These are phyloP conservation scores for Hipposideros armiger DNA, from an alignment of 2,113 vertebrate genomes.

Conservation along the genomic window DNA sequence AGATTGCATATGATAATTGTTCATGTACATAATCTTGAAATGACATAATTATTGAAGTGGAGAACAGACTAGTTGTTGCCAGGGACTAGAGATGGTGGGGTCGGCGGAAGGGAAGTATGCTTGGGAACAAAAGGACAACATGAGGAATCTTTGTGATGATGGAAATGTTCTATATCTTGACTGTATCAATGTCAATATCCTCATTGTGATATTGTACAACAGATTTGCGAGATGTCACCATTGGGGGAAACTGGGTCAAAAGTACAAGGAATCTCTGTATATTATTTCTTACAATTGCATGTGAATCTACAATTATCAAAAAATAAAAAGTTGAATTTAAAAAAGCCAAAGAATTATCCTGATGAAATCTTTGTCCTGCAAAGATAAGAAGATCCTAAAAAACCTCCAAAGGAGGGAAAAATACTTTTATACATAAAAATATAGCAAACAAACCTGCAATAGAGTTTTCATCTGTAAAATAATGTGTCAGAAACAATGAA, in stretches of 20 bases:
- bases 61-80: background rate
- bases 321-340: background rate
- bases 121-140: background rate
- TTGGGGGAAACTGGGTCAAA: background rate
- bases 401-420: background rate
- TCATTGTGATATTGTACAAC: background rate
- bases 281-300: background rate
- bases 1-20: background rate
- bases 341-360: background rate
- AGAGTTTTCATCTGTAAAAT: background rate
- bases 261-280: background rate
- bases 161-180: conserved; percentile 20
- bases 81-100: background rate
- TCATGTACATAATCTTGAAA: background rate
- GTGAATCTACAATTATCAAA: background rate
- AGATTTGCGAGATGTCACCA: background rate
- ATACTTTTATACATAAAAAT: background rate
- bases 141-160: background rate
- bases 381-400: background rate
- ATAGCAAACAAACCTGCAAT: background rate
- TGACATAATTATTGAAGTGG: conserved; percentile 16
- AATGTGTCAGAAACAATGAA: background rate
- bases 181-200: background rate
- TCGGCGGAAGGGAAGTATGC: background rate
- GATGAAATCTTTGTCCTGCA: background rate